Evolutionary conservation across 2,797 vertebrate species (phyloP).

Genomic region (Helostoma temminkii): DNA sequence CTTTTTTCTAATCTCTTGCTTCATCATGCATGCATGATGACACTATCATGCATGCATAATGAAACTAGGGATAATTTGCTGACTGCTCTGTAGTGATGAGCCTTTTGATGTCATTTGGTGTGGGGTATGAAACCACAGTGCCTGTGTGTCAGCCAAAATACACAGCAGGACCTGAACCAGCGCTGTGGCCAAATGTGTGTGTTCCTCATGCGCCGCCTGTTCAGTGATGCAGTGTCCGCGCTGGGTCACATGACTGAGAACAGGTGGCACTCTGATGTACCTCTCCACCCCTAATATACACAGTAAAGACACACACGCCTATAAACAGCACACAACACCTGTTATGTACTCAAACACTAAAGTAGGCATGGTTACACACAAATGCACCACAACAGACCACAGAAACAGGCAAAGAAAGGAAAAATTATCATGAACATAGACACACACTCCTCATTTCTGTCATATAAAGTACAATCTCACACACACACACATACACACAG

Average conservation of each 20-base stretch:
- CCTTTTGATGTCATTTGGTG: slow-evolving; percentile 38
- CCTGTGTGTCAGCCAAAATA: slow-evolving; percentile 59
- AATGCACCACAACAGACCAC: slow-evolving; percentile 6
- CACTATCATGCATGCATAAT: slow-evolving; percentile 32
- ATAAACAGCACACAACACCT: slow-evolving; percentile 46
- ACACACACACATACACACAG: neutral
- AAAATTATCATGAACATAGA: neutral
- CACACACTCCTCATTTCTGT: neutral
- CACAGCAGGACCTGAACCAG: slow-evolving; percentile 58
- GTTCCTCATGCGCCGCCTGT: slow-evolving; percentile 66
- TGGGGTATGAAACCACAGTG: slow-evolving; percentile 43
- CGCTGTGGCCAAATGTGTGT: slow-evolving; percentile 65
- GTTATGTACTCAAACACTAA: slow-evolving; percentile 26
- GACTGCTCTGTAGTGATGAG: slow-evolving; percentile 40
- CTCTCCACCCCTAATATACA: slow-evolving; percentile 38
- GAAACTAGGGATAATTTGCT: no score
- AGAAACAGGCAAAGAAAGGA: neutral
- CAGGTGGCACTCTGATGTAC: slow-evolving; percentile 73
- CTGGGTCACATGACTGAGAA: slow-evolving; percentile 69
- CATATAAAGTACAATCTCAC: neutral
- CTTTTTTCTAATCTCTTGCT: neutral
- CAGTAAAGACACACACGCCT: slow-evolving; percentile 34
- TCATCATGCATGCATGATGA: slow-evolving; percentile 33
- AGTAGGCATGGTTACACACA: slow-evolving; percentile 16
- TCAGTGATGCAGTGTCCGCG: slow-evolving; percentile 67